Base-by-base conservation (phyloP, 1,140 invertebrate genomes). In the Trissolcus basalis region DNA sequence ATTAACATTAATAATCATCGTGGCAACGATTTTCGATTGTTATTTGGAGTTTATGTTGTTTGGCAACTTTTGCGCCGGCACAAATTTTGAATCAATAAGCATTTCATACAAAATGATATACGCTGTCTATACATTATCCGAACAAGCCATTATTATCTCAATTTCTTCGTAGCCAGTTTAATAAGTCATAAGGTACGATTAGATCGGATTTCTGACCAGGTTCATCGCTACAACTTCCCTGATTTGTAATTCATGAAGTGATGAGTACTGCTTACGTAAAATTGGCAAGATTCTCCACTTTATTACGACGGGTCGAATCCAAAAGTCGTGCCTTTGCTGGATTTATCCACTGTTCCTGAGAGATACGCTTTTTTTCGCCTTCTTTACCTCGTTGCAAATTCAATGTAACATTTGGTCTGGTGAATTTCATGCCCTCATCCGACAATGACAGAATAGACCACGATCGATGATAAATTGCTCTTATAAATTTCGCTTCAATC, bases 241-340 rank as follows among this genome's bases (percentile, higher is more conserved):
- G 72, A 83, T 83, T 82, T 82, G 71, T 82, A 82, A 83, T 83
- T 83, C 82, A 83, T 81, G 82, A 83, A 74, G 64, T 64, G 75
- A 70, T 77, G 71, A 80, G 70, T 53, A 33, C 64, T 73, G 69
- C 68, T 78, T 73, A 69, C 59, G 59, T 69, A 70, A 78, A 78
- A 73, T 73, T 68, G 58, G 64, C 69, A 69, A 73, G 69, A 73
- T 73, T 27, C 49, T 58, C 58, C 54, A 69, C 64, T 73, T 73
- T 78, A 78, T 78, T 78, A 60, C 69, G 55, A 9, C 35, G 59
- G 39, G 32, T 69, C 35, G 44, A 48, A 68, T 67, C 65, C 60
- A 60, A 68, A 63, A 69, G 44, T 73, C 65, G 56, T 72, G 63
- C 50, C 32, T 58, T 35, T 36, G n/a, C 43, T 35, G 69, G 39